Evolutionary conservation across 1,140 invertebrate species (phyloP).

Genomic region (Philotrypesis tridentata): DNA sequence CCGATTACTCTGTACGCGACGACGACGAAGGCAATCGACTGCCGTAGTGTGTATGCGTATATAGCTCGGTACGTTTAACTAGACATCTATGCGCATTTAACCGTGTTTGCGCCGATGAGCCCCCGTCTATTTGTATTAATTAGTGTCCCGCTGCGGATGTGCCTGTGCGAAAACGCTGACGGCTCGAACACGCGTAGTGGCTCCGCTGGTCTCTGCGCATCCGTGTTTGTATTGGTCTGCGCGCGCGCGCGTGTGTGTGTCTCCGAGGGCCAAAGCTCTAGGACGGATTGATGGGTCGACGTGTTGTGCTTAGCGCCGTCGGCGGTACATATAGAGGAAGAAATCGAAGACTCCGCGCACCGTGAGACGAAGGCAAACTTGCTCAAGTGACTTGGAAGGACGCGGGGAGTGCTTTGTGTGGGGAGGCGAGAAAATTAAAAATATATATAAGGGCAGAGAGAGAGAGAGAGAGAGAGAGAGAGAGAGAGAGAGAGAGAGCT

Average conservation of each 20-base stretch:
- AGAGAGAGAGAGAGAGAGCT: too few species aligned
- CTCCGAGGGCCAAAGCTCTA: neutral
- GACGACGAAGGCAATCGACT: neutral
- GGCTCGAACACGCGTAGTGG: too few species aligned
- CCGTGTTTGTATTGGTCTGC: too few species aligned
- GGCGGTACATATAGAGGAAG: too few species aligned
- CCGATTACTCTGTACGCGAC: slow-evolving; percentile 13
- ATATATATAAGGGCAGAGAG: neutral
- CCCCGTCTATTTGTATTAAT: too few species aligned
- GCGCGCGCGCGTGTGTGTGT: too few species aligned
- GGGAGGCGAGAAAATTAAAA: slow-evolving; percentile 14
- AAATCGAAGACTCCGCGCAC: neutral
- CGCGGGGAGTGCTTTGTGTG: neutral
- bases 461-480: neutral
- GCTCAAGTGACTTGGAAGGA: slow-evolving; percentile 1
- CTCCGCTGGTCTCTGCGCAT: too few species aligned
- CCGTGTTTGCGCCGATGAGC: neutral
- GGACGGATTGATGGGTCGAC: neutral
- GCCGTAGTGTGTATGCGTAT: neutral
- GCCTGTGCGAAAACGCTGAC: too few species aligned
- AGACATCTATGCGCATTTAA: neutral
- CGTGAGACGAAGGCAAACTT: neutral
- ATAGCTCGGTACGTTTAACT: too few species aligned
- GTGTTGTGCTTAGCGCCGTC: too few species aligned
- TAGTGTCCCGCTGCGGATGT: too few species aligned